Base-by-base conservation (phyloP, 2,888 invertebrate species). In the Oligia fasciuncula region DNA sequence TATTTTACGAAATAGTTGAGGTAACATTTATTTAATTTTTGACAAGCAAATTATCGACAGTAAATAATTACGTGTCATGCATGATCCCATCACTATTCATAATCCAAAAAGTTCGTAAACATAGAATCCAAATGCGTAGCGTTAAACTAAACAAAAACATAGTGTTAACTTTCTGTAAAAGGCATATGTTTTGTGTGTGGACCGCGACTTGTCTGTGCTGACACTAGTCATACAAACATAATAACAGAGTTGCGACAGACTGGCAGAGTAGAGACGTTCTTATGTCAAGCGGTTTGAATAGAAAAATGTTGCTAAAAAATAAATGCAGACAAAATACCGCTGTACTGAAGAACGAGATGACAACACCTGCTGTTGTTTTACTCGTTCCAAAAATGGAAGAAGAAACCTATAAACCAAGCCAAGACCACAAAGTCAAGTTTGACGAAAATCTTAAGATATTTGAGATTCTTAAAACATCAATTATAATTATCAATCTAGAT, bases 131-230 rank as follows among this genome's bases (percentile, higher is more conserved):
- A 86, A 86, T 73, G 69, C 80, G 82, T 63, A 67, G 73, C 70
- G 77, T 82, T 77, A 80, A 87, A 79, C 70, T 75, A 86, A 87
- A 89, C 84, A 84, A 86, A 78, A 87, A 86, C 81, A 85, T 43
- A 14, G 88, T 85, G 86, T 92, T 89, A 89, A 86, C 86, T 89
- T 89, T 85, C 89, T 85, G 73, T 82, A 88, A 88, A 91, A 85
- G 88, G 87, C 86, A 85, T 81, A 82, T 85, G 86, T 86, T 86
- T 85, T 81, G 77, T 80, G 69, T 81, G 72, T 73, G 65, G 67
- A 76, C 68, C 23, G 62, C 67, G 67, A 74, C 60, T 57, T 66
- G 68, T 76, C 75, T 43, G 29, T 51, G 66, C 46, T 81, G 81
- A 77, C 83, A 80, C 77, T 72, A 29, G 63, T 73, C 60, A 66